Percentiles rank a stretch among this genome's conserved stretches.
These are phyloP conservation scores for Nebria brevicollis DNA, from an alignment of 2,888 invertebrate species.

Conservation along the genomic window DNA sequence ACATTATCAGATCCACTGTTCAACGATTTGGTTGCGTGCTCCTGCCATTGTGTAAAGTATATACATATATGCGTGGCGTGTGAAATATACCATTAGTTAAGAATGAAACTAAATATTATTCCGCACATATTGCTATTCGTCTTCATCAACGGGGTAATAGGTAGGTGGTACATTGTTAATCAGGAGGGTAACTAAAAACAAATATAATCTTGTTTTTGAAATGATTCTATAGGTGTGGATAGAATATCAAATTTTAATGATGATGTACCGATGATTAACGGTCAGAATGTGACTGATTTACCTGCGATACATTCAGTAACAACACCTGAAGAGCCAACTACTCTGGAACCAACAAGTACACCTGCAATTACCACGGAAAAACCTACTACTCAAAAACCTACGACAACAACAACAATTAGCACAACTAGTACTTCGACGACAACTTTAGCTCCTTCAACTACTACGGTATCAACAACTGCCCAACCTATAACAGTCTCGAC, in stretches of 20 bases:
- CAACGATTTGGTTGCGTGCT: no score
- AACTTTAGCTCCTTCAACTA: constrained; percentile 43
- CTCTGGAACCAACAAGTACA: constrained; percentile 49
- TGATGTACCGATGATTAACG: constrained; percentile 24
- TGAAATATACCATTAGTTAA: constrained; percentile 12
- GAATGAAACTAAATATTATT: constrained; percentile 4
- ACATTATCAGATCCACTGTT: no score
- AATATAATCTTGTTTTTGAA: neutral
- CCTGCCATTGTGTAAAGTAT: neutral
- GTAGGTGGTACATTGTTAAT: constrained; percentile 24
- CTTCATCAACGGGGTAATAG: constrained; percentile 29
- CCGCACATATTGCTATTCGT: constrained; percentile 26
- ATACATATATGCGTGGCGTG: neutral
- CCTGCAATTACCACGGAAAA: constrained; percentile 47
- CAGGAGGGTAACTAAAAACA: neutral
- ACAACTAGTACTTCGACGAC: constrained; percentile 46
- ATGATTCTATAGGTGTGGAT: neutral
- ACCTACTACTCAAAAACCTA: constrained; percentile 50
- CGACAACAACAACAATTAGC: constrained; percentile 38
- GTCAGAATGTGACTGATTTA: constrained; percentile 23
- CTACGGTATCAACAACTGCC: constrained; percentile 51
- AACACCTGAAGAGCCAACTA: constrained; percentile 33
- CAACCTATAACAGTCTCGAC: constrained; percentile 51
- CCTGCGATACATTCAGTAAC: constrained; percentile 37
- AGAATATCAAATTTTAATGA: neutral